phyloP scores from a whole-genome alignment of 2,888 invertebrate genomes.

The Spisula subtruncata region DNA sequence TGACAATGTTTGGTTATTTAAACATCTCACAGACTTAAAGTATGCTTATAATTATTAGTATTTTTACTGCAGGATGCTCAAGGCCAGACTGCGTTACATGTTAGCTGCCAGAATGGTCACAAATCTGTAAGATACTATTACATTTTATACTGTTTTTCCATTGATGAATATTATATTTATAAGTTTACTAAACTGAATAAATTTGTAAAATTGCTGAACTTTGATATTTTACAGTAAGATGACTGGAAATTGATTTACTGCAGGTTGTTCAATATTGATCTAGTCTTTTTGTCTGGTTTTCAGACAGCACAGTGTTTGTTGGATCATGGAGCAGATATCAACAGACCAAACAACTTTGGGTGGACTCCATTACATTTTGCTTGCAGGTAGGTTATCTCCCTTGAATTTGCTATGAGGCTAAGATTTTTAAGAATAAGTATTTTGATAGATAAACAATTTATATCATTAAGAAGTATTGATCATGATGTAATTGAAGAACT shows the following conservation, averaged over 20 bases:
- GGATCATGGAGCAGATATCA: constrained; percentile 85
- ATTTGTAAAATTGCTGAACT: too few species aligned
- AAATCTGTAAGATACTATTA: constrained; percentile 79
- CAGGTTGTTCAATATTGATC: not conserved
- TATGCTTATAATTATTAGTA: not conserved
- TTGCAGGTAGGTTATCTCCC: constrained; percentile 81
- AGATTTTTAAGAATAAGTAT: too few species aligned
- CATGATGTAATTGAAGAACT: too few species aligned
- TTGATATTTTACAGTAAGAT: too few species aligned
- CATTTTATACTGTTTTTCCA: not conserved
- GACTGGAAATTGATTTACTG: not conserved
- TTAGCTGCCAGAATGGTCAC: constrained; percentile 87
- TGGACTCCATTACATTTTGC: constrained; percentile 86
- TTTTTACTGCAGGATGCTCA: constrained; percentile 82
- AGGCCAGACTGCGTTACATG: constrained; percentile 87
- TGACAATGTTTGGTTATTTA: too few species aligned
- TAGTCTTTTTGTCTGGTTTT: constrained; percentile 26
- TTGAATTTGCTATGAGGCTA: not conserved
- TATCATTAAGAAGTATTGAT: too few species aligned
- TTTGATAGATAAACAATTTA: too few species aligned
- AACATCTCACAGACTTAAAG: too few species aligned
- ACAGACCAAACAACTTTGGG: constrained; percentile 82
- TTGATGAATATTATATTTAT: too few species aligned
- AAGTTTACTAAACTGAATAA: too few species aligned
- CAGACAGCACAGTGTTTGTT: constrained; percentile 85